Conservation (phyloP, 1,140 invertebrate species). For the Papilio glaucus region DNA sequence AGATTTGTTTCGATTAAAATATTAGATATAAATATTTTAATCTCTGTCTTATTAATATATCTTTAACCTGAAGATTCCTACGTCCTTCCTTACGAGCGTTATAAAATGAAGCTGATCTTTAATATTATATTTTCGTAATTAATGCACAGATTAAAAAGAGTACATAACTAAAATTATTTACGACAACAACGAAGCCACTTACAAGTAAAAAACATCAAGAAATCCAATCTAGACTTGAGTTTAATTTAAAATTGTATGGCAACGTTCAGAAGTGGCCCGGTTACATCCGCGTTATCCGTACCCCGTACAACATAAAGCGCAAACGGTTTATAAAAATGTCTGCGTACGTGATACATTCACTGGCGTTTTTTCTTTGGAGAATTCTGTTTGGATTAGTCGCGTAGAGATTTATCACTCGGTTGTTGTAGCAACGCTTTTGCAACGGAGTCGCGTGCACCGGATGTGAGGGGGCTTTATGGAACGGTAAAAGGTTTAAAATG, state of each 20-base stretch:
- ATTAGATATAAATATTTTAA: too few relatives aligned
- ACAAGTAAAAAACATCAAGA: not conserved
- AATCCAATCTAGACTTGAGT: not conserved
- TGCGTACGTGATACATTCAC: constrained; percentile 57
- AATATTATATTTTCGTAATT: not conserved
- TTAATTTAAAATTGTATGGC: constrained; percentile 14
- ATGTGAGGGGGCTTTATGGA: constrained; percentile 18
- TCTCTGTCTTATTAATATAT: too few relatives aligned
- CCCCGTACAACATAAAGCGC: constrained; percentile 54
- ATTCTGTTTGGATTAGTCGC: constrained; percentile 60
- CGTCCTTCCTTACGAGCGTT: too few relatives aligned
- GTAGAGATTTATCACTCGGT: constrained; percentile 62
- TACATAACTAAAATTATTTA: not conserved
- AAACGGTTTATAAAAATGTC: constrained; percentile 66
- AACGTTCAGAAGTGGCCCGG: not conserved
- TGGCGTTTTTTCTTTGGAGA: constrained; percentile 53
- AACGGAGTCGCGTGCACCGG: constrained; percentile 21
- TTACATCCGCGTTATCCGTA: constrained; percentile 21
- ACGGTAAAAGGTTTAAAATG: constrained; percentile 35
- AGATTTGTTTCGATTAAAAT: too few relatives aligned
- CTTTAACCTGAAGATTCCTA: too few relatives aligned
- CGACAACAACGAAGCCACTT: not conserved
- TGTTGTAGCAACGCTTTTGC: constrained; percentile 35
- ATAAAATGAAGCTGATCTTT: not conserved
- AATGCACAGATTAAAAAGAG: not conserved